Evolutionary conservation across 2,888 invertebrate species (phyloP).

Genomic region (Sarcophaga carnaria): DNA sequence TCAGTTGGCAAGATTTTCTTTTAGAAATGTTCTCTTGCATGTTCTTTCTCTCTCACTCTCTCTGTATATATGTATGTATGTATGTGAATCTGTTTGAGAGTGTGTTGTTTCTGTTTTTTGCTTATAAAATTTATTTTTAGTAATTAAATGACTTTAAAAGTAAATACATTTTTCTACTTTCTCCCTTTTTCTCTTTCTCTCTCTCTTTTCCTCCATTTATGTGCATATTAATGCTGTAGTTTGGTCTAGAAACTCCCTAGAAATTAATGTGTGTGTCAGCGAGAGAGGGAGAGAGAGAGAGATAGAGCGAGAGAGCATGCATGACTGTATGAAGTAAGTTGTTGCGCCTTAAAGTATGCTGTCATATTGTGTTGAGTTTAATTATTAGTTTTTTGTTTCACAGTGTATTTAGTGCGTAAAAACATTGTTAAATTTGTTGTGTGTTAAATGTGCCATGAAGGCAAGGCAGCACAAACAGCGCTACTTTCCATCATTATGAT

Average conservation of each 20-base stretch:
- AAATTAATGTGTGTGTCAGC: background rate
- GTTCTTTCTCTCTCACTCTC: background rate
- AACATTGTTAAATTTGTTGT: slow-evolving; percentile 27
- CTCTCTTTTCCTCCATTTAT: background rate
- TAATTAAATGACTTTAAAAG: slow-evolving; percentile 43
- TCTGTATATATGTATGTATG: background rate
- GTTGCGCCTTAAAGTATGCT: slow-evolving; percentile 56
- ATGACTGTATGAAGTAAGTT: background rate
- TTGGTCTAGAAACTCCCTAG: background rate
- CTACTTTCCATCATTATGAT: no score
- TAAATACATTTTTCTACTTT: background rate
- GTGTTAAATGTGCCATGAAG: slow-evolving; percentile 52
- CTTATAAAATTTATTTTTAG: background rate
- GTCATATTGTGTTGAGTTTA: slow-evolving; percentile 30
- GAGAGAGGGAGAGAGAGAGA: background rate
- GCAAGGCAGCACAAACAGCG: slow-evolving; percentile 25
- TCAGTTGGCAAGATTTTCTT: background rate
- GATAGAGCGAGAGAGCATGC: background rate
- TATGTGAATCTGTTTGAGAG: no score
- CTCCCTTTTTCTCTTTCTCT: background rate
- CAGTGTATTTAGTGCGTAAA: slow-evolving; percentile 44
- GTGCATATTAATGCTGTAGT: background rate
- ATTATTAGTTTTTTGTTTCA: background rate
- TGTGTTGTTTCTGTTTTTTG: background rate
- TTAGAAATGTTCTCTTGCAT: background rate